Base-by-base conservation (phyloP, 2,113 vertebrate species). In the Pseudopipra pipra region DNA sequence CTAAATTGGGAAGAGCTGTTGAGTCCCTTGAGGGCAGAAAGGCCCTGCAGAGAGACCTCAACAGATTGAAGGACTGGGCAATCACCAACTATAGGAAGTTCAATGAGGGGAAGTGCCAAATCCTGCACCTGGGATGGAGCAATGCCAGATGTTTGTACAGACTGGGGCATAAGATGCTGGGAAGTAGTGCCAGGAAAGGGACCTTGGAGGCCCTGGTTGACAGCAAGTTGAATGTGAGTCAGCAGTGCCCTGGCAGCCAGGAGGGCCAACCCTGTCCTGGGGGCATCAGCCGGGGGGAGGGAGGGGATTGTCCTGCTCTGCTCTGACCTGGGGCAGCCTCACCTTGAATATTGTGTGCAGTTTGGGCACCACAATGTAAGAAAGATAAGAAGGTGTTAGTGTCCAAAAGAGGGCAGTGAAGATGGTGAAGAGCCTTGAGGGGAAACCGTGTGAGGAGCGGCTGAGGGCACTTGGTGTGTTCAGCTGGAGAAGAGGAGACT, bases 121-220 rank as follows among this genome's bases (percentile, higher is more conserved):
- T 86, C 21, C 31, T 67, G 31, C 21, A 33, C 14, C 25, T 37
- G 54, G 17, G 35, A 49, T 14, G 9, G 20, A 37, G 14, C 25
- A 44, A 4, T 27, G 3, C 11, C 37, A 8, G 5, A 5, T 19
- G 3, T 56, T 9, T n/a, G 9, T 10, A 41, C 2, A n/a, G 43
- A 49, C 2, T 6, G 5, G 3, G 22, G 63, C 37, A 67, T 4
- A 5, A 58, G 31, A 59, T 31, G 3, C 27, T 76, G 72, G 13
- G 68, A 46, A 68, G 37, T 27, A 51, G 44, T 27, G 51, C 52
- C 37, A 22, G 23, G 55, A 33, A 70, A 0, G 6, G 1, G 19
- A 15, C 1, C 3, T 61, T 61, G 39, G 9, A 33, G 6, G 9
- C 46, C 22, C 18, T 61, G 37, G 3, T 10, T 0, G 0, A 0